Evolutionary conservation across 2,888 invertebrate genomes (phyloP).

Genomic region (Aleiodes leptofemur): DNA sequence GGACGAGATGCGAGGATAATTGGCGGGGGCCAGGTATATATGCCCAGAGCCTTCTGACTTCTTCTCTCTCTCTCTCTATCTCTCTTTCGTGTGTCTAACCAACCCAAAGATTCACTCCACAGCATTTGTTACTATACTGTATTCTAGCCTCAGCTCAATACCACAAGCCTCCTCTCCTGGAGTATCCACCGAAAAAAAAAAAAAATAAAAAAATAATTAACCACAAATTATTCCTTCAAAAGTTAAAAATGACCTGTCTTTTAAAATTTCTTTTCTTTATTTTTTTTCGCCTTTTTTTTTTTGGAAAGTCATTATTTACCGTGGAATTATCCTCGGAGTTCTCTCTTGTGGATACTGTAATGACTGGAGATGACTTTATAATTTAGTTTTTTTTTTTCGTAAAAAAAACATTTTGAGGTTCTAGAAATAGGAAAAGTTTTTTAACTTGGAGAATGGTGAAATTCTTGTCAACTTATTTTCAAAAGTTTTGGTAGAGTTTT

Average conservation of each 20-base stretch:
- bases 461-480: too few relatives aligned
- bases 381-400: background rate
- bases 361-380: constrained; percentile 18
- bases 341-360: background rate
- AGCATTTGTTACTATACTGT: constrained; percentile 18
- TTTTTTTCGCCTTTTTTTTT: background rate
- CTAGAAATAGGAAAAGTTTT: too few relatives aligned
- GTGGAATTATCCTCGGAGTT: constrained; percentile 18
- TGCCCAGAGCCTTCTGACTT: constrained; percentile 44
- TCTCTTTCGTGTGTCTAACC: background rate
- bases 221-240: constrained; percentile 56
- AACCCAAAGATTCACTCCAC: constrained; percentile 40
- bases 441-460: too few relatives aligned
- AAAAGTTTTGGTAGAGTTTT: too few relatives aligned
- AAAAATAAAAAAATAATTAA: constrained; percentile 42
- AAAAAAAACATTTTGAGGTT: too few relatives aligned
- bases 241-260: constrained; percentile 50
- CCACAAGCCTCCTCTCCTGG: constrained; percentile 19
- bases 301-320: constrained; percentile 16
- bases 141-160: constrained; percentile 31
- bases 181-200: constrained; percentile 30
- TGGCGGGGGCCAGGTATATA: constrained; percentile 67
- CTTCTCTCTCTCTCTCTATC: too few relatives aligned
- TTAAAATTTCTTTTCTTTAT: constrained; percentile 37
- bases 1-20: constrained; percentile 69